Base-by-base conservation (phyloP, 1,140 invertebrate genomes). In the Meloidogyne exigua region DNA sequence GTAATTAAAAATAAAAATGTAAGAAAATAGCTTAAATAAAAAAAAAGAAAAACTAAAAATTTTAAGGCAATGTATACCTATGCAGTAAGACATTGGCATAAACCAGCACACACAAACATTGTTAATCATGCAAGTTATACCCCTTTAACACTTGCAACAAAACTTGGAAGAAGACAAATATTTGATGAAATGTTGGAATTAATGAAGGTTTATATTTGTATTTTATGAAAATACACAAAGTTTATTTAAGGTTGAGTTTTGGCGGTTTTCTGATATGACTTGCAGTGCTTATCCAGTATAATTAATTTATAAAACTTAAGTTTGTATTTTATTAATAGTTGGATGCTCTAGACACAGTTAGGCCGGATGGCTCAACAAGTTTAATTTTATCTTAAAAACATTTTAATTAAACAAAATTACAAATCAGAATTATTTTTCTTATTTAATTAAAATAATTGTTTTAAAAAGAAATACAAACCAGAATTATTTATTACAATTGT, bases 181-280 rank as follows among this genome's bases (percentile, higher is more conserved):
- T 98, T 99, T 89, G 91, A 93, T 80, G 96, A 98, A 89, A 98
- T 99, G 93, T 90, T 99, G 85, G 96, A 99, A 88, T 89, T 98
- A 13, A 94, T 93, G 69, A 93, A 94, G 76, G 91, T 93, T 78
- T 89, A 21, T 62, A 90, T 42, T 65, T 28, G 23, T 28, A 18
- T n/a, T 39, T 3, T 21, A 13, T 28, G 11, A 23, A 25, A 25
- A 64, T 12, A 74, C n/a, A 13, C 7, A 23, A 1, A 42, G 3
- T 76, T 77, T 44, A 36, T n/a, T 10, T 9, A 76, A 76, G 49
- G 57, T 81, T 49, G 96, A 98, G 89, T 96, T 98, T 88, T 99
- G 96, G 96, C 90, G 95, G 62, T 99, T 98, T 89, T 96, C 94
- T 83, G 98, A 98, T 87, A 97, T 98, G 82, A 97, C 94, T n/a